Base-by-base conservation (phyloP, 2,113 vertebrate species). In the Globicephala melas region DNA sequence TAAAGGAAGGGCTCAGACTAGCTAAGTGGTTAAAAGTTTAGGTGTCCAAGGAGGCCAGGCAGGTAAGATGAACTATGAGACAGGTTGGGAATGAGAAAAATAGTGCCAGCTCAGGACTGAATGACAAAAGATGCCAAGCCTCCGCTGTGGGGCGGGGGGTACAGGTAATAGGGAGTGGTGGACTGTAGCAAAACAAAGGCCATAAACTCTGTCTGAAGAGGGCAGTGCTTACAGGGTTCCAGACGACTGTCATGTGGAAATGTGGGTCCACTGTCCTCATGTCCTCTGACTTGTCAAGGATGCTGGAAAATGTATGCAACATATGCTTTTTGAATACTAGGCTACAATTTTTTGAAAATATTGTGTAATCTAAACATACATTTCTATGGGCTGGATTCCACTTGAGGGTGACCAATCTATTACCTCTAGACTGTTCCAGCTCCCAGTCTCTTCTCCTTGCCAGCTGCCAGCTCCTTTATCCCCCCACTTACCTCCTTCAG, bases 251-350 rank as follows among this genome's bases (percentile, higher is more conserved):
- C 55, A 41, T 9, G 31, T 55, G 44, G 38, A 31, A 38, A 68
- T 50, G 28, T 41, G 47, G 3, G 23, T 9, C 15, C 2, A 25
- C 8, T 14, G 10, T 53, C 55, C 47, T 31, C 53, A 25, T 9
- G 12, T 36, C n/a, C 36, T 95, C 82, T 79, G 58, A 68, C 60
- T 88, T 41, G 38, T 94, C 82, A 88, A 96, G 38, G 14, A 47
- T 74, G 23, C n/a, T 85, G 41, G 38, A 50, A 67, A 26, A 31
- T 53, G 53, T 92, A 84, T 41, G 14, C 47, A 73, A 20, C 28
- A 38, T 38, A 8, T 38, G 47, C 28, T 53, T 62, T 91, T 86
- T 87, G 15, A 92, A 76, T 83, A 50, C 9, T 41, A 83, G 70
- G 55, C 47, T 80, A 38, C 68, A 74, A 67, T 60, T 55, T 41